Conservation (phyloP, 1,140 invertebrate species). For the Drosophila biarmipes region DNA sequence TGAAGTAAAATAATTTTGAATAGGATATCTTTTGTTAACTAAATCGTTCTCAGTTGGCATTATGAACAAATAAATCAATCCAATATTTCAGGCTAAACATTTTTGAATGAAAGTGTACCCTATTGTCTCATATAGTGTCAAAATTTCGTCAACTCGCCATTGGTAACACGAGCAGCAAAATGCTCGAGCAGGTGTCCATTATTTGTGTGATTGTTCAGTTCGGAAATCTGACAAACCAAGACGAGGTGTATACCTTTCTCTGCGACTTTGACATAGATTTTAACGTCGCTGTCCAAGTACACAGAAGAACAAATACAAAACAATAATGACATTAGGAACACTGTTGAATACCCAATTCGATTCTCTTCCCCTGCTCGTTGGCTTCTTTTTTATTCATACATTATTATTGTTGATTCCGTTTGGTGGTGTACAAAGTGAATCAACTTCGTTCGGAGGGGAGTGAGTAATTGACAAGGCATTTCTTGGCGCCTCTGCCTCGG, state of each 20-base stretch:
- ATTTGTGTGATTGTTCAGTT: slow-evolving; percentile 29
- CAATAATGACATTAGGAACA: slow-evolving; percentile 13
- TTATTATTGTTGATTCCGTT: slow-evolving; percentile 29
- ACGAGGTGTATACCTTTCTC: slow-evolving; percentile 14
- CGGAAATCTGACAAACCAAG: slow-evolving; percentile 29
- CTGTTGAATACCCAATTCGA: slow-evolving; percentile 4
- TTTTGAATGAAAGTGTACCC: too few relatives aligned
- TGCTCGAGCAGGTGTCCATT: slow-evolving; percentile 54
- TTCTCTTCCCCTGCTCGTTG: slow-evolving; percentile 11
- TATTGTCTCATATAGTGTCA: too few relatives aligned
- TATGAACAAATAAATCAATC: too few relatives aligned
- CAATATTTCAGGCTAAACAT: too few relatives aligned
- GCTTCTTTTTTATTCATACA: slow-evolving; percentile 31
- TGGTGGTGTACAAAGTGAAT: slow-evolving; percentile 18
- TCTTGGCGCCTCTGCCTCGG: slow-evolving; percentile 24
- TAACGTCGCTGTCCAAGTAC: slow-evolving; percentile 9
- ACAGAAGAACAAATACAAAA: slow-evolving; percentile 8
- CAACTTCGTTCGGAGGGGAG: slow-evolving; percentile 28
- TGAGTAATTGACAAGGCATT: slow-evolving; percentile 48
- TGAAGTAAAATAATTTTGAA: background rate
- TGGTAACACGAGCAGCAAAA: slow-evolving; percentile 53
- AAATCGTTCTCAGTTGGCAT: too few relatives aligned
- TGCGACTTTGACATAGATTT: slow-evolving; percentile 77
- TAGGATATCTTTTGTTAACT: too few relatives aligned
- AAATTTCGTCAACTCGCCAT: slow-evolving; percentile 15